Percentiles rank a stretch among this genome's conserved stretches.
Conservation (phyloP, 2,888 invertebrate genomes). For the Endomychus coccineus region DNA sequence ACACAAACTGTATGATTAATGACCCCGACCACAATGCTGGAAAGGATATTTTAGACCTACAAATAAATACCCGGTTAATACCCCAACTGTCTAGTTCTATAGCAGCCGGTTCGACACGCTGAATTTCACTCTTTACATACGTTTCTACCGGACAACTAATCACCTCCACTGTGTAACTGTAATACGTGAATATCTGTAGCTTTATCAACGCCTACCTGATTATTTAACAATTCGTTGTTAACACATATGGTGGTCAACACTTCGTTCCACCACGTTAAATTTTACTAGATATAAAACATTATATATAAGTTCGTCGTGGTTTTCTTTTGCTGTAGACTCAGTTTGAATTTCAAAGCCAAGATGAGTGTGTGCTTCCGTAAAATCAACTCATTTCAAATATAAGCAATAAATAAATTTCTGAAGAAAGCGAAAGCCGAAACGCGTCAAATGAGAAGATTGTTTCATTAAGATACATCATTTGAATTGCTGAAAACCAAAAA, state of each 20-base stretch:
- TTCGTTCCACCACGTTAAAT: too few species aligned
- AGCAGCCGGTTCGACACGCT: slow-evolving; percentile 15
- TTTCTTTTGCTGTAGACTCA: too few species aligned
- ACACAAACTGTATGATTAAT: slow-evolving; percentile 44
- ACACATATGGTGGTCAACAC: slow-evolving; percentile 14
- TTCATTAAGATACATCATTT: too few species aligned
- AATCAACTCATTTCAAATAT: too few species aligned
- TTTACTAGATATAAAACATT: too few species aligned
- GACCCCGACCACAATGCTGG: slow-evolving; percentile 37
- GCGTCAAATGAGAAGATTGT: too few species aligned
- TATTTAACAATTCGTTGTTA: slow-evolving; percentile 14
- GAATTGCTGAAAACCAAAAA: too few species aligned
- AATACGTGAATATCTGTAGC: slow-evolving; percentile 7
- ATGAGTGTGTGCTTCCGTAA: too few species aligned
- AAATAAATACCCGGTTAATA: slow-evolving; percentile 36
- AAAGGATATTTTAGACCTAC: slow-evolving; percentile 32
- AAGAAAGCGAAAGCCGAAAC: too few species aligned
- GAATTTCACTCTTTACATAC: slow-evolving; percentile 14
- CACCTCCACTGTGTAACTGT: slow-evolving; percentile 12
- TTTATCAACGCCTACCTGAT: slow-evolving; percentile 6
- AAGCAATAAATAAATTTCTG: too few species aligned
- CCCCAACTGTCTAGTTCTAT: slow-evolving; percentile 13
- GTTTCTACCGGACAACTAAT: slow-evolving; percentile 14
- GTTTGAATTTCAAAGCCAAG: too few species aligned
- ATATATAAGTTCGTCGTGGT: too few species aligned